Evolutionary conservation across 2,113 vertebrate genomes (phyloP), one percentile per base, ranked within the genome.

Genomic region (Butorides virescens): DNA sequence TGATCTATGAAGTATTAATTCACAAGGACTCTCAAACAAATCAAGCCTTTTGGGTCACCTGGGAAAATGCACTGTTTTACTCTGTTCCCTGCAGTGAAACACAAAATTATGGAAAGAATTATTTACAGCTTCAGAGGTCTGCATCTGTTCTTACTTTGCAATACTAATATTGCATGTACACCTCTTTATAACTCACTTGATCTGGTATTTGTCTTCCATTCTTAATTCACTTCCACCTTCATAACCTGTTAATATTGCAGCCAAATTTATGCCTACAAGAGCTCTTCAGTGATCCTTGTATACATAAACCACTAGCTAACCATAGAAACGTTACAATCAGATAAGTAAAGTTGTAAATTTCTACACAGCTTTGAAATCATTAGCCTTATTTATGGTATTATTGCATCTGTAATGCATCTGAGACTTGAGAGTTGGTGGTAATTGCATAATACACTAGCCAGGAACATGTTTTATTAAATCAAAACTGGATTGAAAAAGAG

Each of bases 131-230:
- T 90, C 44, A 75, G n/a, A 63, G 5, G 4, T 79, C 52, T 72
- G 27, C 53, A 89, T 85, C 42, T 95, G 37, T 86, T 90, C 22
- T 88, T 72, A 53, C 77, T 95, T 90, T 80, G 15, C 50, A 95
- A 49, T 58, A 15, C 10, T 63, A 86, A 32, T 20, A 78, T 32
- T 58, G 14, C 26, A 58, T 34, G 14, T 2, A 1, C 5, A 49
- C 10, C 36, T 85, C 30, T 76, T 93, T 66, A 50, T 83, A 88
- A 36, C 25, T 70, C n/a, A 10, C 22, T 92, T 76, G 12, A 70
- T 83, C n/a, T 70, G 39, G 9, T 93, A 46, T 85, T 67, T 90
- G 13, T 66, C 70, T 73, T 53, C 29, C 10, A 55, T 62, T 73
- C 17, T 75, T 68, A 91, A 81, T 84, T 71, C 10, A 52, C 19